Percentiles rank a stretch among this genome's conserved stretches.
Evolutionary conservation across 2,797 vertebrate species (phyloP).

Genomic region (Lacerta viridis): DNA sequence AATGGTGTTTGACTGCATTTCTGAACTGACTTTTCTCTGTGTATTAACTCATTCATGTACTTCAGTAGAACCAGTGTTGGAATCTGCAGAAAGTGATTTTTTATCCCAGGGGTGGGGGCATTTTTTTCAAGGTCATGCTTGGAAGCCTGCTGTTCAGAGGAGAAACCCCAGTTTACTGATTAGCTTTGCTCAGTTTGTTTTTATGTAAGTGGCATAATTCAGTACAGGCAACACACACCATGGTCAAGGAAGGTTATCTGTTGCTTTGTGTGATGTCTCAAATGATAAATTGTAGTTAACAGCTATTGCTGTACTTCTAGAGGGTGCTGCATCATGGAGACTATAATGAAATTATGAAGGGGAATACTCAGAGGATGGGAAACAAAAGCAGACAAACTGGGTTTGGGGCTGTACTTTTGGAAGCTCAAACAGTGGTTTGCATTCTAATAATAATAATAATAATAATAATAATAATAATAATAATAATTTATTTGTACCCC

Average conservation of each 20-base stretch:
- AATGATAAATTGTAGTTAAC: not conserved
- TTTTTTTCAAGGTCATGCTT: not conserved
- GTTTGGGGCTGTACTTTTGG: not conserved
- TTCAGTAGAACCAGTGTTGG: not conserved
- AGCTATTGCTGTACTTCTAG: not conserved
- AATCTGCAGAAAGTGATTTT: not conserved
- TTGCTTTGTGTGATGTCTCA: not conserved
- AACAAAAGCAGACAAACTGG: not conserved
- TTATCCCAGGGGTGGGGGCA: not conserved
- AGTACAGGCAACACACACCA: not conserved
- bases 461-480: too few species aligned
- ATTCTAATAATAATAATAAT: not conserved
- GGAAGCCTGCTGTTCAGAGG: not conserved
- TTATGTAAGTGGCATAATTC: not conserved
- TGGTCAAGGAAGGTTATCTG: not conserved
- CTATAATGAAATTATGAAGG: not conserved
- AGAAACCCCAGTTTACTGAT: not conserved
- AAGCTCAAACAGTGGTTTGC: conserved; percentile 3
- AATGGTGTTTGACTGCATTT: not conserved
- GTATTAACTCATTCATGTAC: not conserved
- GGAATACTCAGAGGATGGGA: not conserved
- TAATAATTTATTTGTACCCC: too few species aligned
- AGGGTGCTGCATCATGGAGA: not conserved
- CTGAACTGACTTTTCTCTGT: not conserved
- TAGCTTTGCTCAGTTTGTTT: not conserved